A percentile compares a stretch with the other conserved stretches of the same genome.
Evolutionary conservation across 2,113 vertebrate species (phyloP).

Genomic region (Cinclus mexicanus): DNA sequence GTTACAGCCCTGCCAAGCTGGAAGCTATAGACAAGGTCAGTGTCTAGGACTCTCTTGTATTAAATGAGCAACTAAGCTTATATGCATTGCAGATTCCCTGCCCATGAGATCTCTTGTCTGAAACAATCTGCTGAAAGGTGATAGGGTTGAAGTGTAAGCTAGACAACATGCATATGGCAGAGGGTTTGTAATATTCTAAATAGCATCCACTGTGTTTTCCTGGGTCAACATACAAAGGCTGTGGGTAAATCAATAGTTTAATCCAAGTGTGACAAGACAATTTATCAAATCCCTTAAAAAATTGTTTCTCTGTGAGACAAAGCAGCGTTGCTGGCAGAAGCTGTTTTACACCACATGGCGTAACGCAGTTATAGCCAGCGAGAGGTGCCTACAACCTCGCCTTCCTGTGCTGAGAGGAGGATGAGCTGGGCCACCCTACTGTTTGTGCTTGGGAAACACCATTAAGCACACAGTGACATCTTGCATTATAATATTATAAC

Average conservation of each 20-base stretch:
- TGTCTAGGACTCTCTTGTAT: conserved; percentile 82
- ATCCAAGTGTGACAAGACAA: conserved; percentile 70
- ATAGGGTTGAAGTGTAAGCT: conserved; percentile 79
- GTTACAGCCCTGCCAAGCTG: conserved; percentile 78
- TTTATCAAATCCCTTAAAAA: conserved; percentile 70
- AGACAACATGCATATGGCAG: conserved; percentile 83
- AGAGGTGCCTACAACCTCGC: neutral
- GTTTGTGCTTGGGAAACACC: conserved; percentile 46
- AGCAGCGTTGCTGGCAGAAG: conserved; percentile 50
- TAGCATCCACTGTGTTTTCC: conserved; percentile 72
- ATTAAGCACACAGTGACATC: conserved; percentile 48
- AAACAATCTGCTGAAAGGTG: conserved; percentile 85
- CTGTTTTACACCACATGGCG: conserved; percentile 26
- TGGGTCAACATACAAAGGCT: conserved; percentile 69
- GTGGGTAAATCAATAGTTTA: conserved; percentile 80
- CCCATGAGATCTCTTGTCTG: conserved; percentile 84
- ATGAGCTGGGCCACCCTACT: conserved; percentile 46
- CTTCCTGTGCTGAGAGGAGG: conserved; percentile 21
- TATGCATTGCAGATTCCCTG: conserved; percentile 85
- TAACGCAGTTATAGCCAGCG: neutral
- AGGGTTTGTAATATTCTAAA: conserved; percentile 79
- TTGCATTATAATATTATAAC: conserved; percentile 45
- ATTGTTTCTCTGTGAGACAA: conserved; percentile 59
- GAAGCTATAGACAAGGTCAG: conserved; percentile 82
- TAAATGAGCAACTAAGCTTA: conserved; percentile 82